phyloP scores from a whole-genome alignment of 2,888 invertebrate genomes.

The Troides oblongomaculatus region DNA sequence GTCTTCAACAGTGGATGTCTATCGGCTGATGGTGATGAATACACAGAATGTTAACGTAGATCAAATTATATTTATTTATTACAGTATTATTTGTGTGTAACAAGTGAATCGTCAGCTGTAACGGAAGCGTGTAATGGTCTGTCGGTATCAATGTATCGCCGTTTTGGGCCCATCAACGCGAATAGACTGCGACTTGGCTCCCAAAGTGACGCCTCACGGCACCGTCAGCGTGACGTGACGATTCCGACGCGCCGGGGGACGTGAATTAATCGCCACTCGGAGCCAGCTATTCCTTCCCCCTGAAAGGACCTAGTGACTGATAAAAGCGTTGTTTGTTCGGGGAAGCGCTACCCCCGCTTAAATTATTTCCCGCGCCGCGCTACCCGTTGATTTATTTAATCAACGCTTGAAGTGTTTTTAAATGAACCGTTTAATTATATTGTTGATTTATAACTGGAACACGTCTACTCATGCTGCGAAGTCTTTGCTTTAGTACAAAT shows the following conservation, averaged over 20 bases:
- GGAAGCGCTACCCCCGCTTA: constrained; percentile 53
- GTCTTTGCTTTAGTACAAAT: no score
- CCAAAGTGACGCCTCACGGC: constrained; percentile 44
- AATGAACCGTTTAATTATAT: constrained; percentile 15
- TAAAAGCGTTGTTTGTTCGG: constrained; percentile 59
- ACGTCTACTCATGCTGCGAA: not conserved
- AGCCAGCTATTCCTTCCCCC: constrained; percentile 40
- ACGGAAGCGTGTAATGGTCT: constrained; percentile 12
- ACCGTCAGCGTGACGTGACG: constrained; percentile 58
- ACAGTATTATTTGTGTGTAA: not conserved
- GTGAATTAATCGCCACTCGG: constrained; percentile 64
- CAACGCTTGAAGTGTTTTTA: constrained; percentile 11
- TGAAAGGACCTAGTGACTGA: constrained; percentile 45
- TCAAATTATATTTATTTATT: no score
- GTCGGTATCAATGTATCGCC: constrained; percentile 61
- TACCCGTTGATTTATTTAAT: constrained; percentile 30
- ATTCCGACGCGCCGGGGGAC: constrained; percentile 41
- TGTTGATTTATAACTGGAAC: constrained; percentile 8
- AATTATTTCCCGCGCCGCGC: constrained; percentile 49
- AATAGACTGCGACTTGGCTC: constrained; percentile 56
- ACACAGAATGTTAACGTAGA: no score
- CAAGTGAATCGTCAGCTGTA: constrained; percentile 20
- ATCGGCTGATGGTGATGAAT: no score
- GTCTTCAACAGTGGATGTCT: no score
- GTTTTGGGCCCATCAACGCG: constrained; percentile 56